These are phyloP conservation scores for Echinometra lucunter DNA, from an alignment of 53 echinoderm and acorn worm genomes.

Conservation along the genomic window DNA sequence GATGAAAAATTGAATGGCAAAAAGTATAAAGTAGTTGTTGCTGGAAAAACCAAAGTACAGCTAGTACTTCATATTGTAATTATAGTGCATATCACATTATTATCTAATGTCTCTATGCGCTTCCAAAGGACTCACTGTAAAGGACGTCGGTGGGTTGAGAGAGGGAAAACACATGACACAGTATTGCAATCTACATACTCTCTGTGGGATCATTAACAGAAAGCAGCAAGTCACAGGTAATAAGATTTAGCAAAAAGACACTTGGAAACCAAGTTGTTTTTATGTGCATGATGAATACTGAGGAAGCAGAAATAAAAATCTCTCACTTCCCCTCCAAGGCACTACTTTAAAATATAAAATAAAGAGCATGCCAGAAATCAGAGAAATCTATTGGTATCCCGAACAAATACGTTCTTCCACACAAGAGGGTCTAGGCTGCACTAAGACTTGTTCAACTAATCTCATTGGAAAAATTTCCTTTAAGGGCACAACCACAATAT, in stretches of 20 bases:
- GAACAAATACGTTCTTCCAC: slow-evolving; percentile 13
- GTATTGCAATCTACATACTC: neutral
- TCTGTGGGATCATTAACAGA: neutral
- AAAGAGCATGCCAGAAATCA: neutral
- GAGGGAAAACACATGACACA: neutral
- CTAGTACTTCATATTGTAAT: no score
- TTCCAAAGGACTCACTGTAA: neutral
- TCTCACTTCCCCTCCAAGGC: neutral
- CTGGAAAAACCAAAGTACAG: no score
- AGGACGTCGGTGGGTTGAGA: neutral
- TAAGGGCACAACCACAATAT: neutral
- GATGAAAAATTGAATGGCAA: neutral
- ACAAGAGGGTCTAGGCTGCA: neutral
- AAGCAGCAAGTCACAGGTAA: neutral
- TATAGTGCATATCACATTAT: neutral
- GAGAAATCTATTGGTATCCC: neutral
- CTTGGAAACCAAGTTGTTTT: neutral
- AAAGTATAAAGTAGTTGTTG: neutral
- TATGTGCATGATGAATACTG: neutral
- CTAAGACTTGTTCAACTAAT: neutral
- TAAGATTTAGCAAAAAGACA: neutral
- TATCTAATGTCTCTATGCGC: neutral
- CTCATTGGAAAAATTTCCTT: neutral
- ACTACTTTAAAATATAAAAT: neutral
- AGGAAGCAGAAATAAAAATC: neutral